Evolutionary conservation across 2,888 invertebrate species (phyloP), one percentile per base, ranked within the genome.

Genomic region (Aricia artaxerxes): DNA sequence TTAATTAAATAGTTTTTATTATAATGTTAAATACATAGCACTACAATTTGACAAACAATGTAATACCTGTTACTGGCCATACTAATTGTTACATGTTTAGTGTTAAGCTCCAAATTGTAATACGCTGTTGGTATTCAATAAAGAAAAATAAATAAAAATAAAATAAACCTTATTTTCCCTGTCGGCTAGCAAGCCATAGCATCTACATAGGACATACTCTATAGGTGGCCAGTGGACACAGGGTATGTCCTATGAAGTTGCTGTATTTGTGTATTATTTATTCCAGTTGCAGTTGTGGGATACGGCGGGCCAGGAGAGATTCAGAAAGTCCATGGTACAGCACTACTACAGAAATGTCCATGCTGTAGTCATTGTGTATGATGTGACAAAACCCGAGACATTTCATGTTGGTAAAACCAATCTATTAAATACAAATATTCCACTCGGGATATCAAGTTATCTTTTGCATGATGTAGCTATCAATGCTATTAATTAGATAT

Each of bases 301-400:
- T 84, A 97, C 97, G 1, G 97, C 97, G 0, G 97, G 97, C 0
- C 97, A 97, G 87, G 97, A 98, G 89, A 90, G 97, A 80, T 97
- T 97, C 89, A 95, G 97, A 16, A 96, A 96, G 87, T 97, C 97
- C 1, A 97, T 97, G 97, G 97, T 97, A 31, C 96, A 96, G 85
- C 97, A 97, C 89, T 98, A 97, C 89, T 98, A 98, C 87, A 94
- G 97, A 79, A 97, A 97, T 89, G 97, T 97, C 1, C 96, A 97
- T 88, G 97, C 97, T n/a, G 96, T 97, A n/a, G 96, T 97, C 77
- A 96, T 97, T 85, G 97, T 97, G 0, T 97, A 97, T 90, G 97
- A 97, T 91, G 96, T 97, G 79, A 97, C 97, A 9, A 97, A 95
- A 85, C 92, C 95, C 4, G 91, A 94, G 76, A 96, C 97, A 1